Conservation (phyloP, 2,888 invertebrate genomes). For the Girardia tigrina region DNA sequence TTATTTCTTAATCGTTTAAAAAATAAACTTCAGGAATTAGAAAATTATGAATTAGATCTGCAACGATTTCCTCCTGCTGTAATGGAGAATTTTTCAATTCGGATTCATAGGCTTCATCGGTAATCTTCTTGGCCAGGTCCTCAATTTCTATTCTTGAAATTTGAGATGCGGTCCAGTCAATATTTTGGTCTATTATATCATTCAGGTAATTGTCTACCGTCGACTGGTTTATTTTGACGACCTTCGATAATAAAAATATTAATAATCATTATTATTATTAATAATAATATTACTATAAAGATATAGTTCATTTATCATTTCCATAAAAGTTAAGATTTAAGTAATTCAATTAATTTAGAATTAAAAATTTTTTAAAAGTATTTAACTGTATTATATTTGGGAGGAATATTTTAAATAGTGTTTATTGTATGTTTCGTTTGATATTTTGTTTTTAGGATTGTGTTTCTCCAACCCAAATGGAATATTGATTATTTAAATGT, state of each 20-base stretch:
- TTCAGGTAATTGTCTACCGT: conserved; percentile 58
- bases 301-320: no score
- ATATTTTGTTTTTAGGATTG: no score
- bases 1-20: background rate
- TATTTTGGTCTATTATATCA: conserved; percentile 57
- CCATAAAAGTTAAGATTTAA: no score
- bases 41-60: conserved; percentile 52
- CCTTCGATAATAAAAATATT: conserved; percentile 41
- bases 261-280: background rate
- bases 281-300: conserved; percentile 15
- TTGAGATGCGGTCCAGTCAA: conserved; percentile 55
- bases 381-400: no score
- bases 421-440: no score
- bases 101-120: conserved; percentile 53
- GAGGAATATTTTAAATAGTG: no score
- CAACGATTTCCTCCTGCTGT: conserved; percentile 49
- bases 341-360: background rate
- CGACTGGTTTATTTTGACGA: conserved; percentile 56
- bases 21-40: conserved; percentile 50
- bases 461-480: no score
- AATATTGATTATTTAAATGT: no score
- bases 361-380: background rate
- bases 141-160: conserved; percentile 55
- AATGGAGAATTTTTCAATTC: conserved; percentile 43
- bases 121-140: conserved; percentile 55